Percentiles rank a stretch among this genome's conserved stretches.
Conservation (phyloP, 1,140 invertebrate genomes). For the Panagrolaimus sp. region DNA sequence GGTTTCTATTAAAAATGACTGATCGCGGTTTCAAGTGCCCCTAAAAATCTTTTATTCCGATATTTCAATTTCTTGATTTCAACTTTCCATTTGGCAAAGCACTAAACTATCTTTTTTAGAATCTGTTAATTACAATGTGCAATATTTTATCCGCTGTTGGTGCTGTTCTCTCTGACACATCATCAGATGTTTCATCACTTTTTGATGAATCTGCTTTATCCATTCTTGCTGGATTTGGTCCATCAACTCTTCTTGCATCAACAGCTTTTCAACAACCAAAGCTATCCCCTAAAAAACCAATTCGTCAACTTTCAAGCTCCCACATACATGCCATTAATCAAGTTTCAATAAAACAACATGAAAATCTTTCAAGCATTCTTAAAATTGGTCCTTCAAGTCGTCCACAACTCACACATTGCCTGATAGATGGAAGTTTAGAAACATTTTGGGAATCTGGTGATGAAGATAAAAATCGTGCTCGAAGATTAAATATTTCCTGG, state of each 20-base stretch:
- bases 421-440: conserved; percentile 88
- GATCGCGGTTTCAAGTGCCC: too few species aligned
- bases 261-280: background rate
- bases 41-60: conserved; percentile 22
- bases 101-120: too few species aligned
- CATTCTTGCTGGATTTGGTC: background rate
- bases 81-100: too few species aligned
- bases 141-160: conserved; percentile 30
- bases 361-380: conserved; percentile 54
- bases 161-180: conserved; percentile 27
- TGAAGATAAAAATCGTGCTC: conserved; percentile 71
- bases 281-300: background rate
- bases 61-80: background rate
- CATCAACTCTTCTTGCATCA: background rate
- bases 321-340: background rate
- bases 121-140: conserved; percentile 28
- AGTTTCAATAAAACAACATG: background rate
- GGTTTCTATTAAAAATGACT: too few species aligned
- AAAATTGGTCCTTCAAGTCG: conserved; percentile 83
- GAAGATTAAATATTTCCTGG: conserved; percentile 69
- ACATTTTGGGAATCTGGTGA: conserved; percentile 99
- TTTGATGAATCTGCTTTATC: conserved; percentile 12
- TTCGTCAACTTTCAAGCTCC: background rate
- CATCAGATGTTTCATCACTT: background rate
- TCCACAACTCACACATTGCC: conserved; percentile 81